Evolutionary conservation across 2,888 invertebrate genomes (phyloP), one percentile per base, ranked within the genome.

Genomic region (Agrochola litura): DNA sequence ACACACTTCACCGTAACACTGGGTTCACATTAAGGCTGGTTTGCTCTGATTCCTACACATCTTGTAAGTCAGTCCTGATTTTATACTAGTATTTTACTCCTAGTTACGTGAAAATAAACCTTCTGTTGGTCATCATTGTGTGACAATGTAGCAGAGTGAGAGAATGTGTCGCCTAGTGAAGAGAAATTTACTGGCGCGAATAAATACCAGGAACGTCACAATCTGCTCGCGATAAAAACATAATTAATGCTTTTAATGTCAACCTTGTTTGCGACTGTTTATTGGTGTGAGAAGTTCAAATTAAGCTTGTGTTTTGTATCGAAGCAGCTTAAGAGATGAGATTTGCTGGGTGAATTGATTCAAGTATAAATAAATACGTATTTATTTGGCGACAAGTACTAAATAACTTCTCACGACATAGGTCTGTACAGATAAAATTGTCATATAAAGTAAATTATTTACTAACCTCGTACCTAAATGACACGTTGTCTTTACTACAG

Each of bases 121-220:
- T 80, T 80, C 68, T 83, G 66, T 1, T 2, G 2, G 0, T 30
- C 8, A 14, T 14, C 0, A 6, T 9, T 2, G 12, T 14, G 65
- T 60, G 60, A 12, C 68, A 63, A 58, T 70, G 52, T 10, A 67
- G 58, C 58, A 30, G 61, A 66, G 68, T 74, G 70, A 73, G 80
- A 76, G 79, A 85, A 85, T 78, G 85, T 82, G 81, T 86, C 70
- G 80, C 81, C 76, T 76, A 71, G 72, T 63, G 76, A 78, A 72
- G 56, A 63, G 73, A 80, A 77, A 82, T 84, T 88, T 81, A 88
- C 86, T 82, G 74, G 64, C 58, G 72, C 56, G 71, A 82, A 82
- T 79, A 88, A 82, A 85, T 80, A 76, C 81, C 61, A 73, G 73
- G 56, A 64, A 75, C 76, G 56, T 67, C 68, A 77, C 68, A 77